phyloP scores from a whole-genome alignment of 1,140 invertebrate genomes.

The Ceratitis capitata region DNA sequence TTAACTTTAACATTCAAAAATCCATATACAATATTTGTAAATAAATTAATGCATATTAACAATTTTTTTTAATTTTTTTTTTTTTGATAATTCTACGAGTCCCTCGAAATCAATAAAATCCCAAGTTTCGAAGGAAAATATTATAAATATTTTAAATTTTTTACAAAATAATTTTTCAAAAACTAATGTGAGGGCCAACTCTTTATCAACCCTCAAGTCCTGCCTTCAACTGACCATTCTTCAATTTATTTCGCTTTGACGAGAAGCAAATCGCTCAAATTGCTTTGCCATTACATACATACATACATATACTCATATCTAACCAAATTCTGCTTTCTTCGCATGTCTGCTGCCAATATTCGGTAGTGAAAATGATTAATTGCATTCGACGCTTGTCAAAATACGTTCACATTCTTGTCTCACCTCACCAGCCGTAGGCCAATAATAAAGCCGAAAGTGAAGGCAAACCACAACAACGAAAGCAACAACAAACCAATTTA shows the following conservation, averaged over 20 bases:
- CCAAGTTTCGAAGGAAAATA: too few relatives aligned
- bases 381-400: slow-evolving; percentile 40
- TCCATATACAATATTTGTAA: too few relatives aligned
- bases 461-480: neutral
- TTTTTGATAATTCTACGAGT: too few relatives aligned
- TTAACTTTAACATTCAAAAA: too few relatives aligned
- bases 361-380: slow-evolving; percentile 31
- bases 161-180: neutral
- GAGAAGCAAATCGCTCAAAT: neutral
- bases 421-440: neutral
- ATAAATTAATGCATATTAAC: too few relatives aligned
- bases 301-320: neutral
- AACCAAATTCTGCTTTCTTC: slow-evolving; percentile 2
- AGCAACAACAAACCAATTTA: slow-evolving; percentile 32
- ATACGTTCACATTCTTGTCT: slow-evolving; percentile 34
- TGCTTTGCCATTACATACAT: neutral
- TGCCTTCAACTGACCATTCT: neutral
- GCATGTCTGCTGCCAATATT: neutral
- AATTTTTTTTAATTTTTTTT: too few relatives aligned
- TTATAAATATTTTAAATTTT: too few relatives aligned
- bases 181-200: too few relatives aligned
- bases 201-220: neutral
- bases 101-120: too few relatives aligned
- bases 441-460: neutral
- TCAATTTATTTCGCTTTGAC: neutral